Conservation (phyloP, 2,113 vertebrate genomes). For the Daboia siamensis region DNA sequence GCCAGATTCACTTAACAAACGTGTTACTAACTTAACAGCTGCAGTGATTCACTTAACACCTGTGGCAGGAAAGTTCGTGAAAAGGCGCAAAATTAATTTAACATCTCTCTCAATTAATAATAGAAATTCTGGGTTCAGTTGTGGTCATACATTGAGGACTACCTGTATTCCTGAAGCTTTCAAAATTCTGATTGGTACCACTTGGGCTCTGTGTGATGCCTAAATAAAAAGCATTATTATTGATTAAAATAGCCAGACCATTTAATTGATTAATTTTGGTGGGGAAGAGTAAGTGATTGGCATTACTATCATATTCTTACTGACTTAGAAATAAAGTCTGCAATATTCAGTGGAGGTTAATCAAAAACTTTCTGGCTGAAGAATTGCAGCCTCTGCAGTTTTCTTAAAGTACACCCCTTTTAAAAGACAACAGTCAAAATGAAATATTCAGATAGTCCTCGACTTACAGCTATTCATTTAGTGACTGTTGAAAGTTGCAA, state of each 20-base stretch:
- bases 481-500: neutral
- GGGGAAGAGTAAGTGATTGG: neutral
- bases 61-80: neutral
- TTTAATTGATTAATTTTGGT: neutral
- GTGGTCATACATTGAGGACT: too few relatives aligned
- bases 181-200: neutral
- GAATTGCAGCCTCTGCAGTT: neutral
- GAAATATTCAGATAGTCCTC: neutral
- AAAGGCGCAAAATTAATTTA: too few relatives aligned
- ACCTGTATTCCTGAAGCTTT: slow-evolving; percentile 23
- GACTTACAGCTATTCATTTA: neutral
- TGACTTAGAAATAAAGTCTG: neutral
- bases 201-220: neutral
- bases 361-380: neutral
- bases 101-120: too few relatives aligned
- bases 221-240: neutral
- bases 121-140: too few relatives aligned
- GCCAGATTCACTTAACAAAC: neutral
- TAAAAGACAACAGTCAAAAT: neutral
- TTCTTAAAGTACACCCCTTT: neutral
- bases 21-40: neutral
- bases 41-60: neutral
- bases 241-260: neutral
- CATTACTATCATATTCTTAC: neutral
- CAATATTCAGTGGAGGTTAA: neutral